Evolutionary conservation across 2,888 invertebrate species (phyloP).

Genomic region (Stenodera caucasica): DNA sequence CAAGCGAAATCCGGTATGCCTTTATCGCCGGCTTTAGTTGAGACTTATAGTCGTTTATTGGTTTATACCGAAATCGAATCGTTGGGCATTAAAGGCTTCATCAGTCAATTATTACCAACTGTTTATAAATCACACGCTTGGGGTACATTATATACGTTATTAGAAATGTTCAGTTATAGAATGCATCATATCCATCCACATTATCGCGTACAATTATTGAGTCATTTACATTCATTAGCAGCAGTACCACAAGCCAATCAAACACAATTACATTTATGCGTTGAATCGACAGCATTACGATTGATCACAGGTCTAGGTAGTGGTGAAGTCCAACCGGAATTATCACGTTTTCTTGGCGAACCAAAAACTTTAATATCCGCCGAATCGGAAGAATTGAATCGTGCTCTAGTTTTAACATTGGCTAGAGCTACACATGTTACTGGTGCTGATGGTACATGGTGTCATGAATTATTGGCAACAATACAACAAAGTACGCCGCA

Average conservation of each 20-base stretch:
- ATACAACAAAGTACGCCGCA: conserved; percentile 95
- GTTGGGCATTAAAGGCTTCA: conserved; percentile 93
- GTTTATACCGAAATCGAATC: conserved; percentile 98
- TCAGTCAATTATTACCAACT: conserved; percentile 88
- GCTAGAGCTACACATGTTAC: conserved; percentile 94
- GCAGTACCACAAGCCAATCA: conserved; percentile 93
- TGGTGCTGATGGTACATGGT: conserved; percentile 83
- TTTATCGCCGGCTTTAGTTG: conserved; percentile 87
- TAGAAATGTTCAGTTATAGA: conserved; percentile 96
- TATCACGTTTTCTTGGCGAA: conserved; percentile 88
- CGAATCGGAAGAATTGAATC: conserved; percentile 93
- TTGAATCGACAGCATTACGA: conserved; percentile 54
- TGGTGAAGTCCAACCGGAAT: conserved; percentile 90
- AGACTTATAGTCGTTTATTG: conserved; percentile 89
- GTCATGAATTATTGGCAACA: conserved; percentile 84
- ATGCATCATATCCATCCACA: conserved; percentile 96
- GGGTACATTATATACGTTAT: conserved; percentile 91
- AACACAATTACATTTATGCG: conserved; percentile 88
- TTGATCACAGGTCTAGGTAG: conserved; percentile 70
- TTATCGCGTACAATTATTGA: conserved; percentile 88
- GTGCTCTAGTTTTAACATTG: conserved; percentile 88
- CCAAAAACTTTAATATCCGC: conserved; percentile 89
- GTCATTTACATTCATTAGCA: conserved; percentile 88
- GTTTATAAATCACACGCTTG: conserved; percentile 92
- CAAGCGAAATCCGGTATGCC: conserved; percentile 83